A percentile compares a stretch with the other conserved stretches of the same genome.
These are phyloP conservation scores for Thomomys bottae DNA, from an alignment of 2,113 vertebrate genomes.

Conservation along the genomic window DNA sequence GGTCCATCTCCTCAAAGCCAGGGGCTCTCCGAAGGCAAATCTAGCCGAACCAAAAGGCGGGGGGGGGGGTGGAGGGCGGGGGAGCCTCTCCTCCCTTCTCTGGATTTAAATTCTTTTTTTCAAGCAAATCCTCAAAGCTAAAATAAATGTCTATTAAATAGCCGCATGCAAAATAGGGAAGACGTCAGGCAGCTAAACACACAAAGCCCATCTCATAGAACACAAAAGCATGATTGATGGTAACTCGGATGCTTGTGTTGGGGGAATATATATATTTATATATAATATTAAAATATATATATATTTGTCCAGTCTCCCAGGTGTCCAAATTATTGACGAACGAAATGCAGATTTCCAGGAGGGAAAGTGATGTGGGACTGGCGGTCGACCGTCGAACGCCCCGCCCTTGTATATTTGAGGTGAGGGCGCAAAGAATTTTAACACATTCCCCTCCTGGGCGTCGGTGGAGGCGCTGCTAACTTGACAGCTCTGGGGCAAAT, in stretches of 20 bases:
- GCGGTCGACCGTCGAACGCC: neutral
- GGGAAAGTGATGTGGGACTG: constrained; percentile 59
- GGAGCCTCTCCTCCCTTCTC: neutral
- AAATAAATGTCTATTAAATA: constrained; percentile 71
- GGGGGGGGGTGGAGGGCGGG: neutral
- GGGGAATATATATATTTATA: constrained; percentile 27
- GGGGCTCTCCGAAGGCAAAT: constrained; percentile 43
- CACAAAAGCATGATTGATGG: constrained; percentile 73
- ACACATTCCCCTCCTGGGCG: constrained; percentile 40
- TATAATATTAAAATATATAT: constrained; percentile 34
- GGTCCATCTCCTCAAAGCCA: constrained; percentile 53
- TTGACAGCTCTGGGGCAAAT: constrained; percentile 43
- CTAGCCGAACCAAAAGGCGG: neutral
- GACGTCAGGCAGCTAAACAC: constrained; percentile 65
- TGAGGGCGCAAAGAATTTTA: constrained; percentile 10
- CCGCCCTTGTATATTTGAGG: constrained; percentile 1
- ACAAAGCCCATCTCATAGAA: constrained; percentile 68
- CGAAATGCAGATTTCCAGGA: constrained; percentile 63
- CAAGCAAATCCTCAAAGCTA: constrained; percentile 69
- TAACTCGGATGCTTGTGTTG: neutral
- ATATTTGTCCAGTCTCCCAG: constrained; percentile 49
- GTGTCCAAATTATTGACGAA: constrained; percentile 63
- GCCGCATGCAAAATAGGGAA: constrained; percentile 57
- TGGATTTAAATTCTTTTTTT: constrained; percentile 62
- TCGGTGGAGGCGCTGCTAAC: neutral